Evolutionary conservation across 1,140 invertebrate genomes (phyloP).

Genomic region (Cherax quadricarinatus): DNA sequence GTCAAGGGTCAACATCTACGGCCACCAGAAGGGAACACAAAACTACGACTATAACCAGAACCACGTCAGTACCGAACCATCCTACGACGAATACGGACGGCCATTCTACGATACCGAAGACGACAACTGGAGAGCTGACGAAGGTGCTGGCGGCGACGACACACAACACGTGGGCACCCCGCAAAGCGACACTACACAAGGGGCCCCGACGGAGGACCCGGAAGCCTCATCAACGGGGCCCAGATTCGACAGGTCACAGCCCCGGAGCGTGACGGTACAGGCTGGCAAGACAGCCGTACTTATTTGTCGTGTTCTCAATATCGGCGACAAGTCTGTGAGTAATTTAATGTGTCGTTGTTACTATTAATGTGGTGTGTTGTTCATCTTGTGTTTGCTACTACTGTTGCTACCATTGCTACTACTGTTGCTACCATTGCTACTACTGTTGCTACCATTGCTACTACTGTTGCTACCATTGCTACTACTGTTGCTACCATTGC

Average conservation of each 20-base stretch:
- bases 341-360: background rate
- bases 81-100: background rate
- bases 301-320: slow-evolving; percentile 45
- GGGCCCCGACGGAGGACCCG: background rate
- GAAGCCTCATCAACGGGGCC: background rate
- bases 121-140: background rate
- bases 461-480: too few relatives aligned
- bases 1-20: too few relatives aligned
- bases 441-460: too few relatives aligned
- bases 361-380: too few relatives aligned
- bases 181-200: slow-evolving; percentile 20
- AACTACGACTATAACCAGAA: background rate
- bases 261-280: slow-evolving; percentile 51
- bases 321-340: slow-evolving; percentile 59
- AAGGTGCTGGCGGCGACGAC: background rate
- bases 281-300: slow-evolving; percentile 49
- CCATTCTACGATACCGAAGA: too few relatives aligned
- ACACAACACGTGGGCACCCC: background rate
- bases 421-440: too few relatives aligned
- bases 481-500: too few relatives aligned
- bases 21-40: background rate
- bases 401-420: too few relatives aligned
- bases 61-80: background rate
- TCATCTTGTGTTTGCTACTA: too few relatives aligned
- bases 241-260: slow-evolving; percentile 38